Percentiles rank a stretch among this genome's conserved stretches.
phyloP scores from a whole-genome alignment of 2,888 invertebrate genomes.

The Germaria angustata region DNA sequence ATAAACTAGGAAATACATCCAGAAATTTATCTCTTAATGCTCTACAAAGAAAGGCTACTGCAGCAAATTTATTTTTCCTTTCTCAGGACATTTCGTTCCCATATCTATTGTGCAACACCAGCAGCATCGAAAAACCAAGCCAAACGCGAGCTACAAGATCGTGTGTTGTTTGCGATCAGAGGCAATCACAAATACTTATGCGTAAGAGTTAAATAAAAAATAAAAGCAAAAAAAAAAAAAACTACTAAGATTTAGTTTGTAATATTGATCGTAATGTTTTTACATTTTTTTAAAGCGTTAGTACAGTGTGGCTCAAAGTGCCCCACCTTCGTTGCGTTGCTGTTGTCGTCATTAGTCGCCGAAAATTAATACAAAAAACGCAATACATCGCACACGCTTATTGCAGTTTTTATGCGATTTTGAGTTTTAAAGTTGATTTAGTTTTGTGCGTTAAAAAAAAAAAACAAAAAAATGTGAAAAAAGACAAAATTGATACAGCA shows the following conservation, averaged over 20 bases:
- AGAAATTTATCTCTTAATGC: too few species aligned
- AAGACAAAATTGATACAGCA: slow-evolving; percentile 43
- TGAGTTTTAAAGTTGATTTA: slow-evolving; percentile 44
- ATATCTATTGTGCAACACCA: slow-evolving; percentile 33
- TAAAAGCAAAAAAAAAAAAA: too few species aligned
- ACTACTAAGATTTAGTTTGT: slow-evolving; percentile 51
- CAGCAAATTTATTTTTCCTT: background rate
- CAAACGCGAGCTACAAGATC: slow-evolving; percentile 46
- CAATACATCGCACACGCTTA: slow-evolving; percentile 33
- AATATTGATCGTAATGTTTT: slow-evolving; percentile 56
- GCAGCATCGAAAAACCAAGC: slow-evolving; percentile 20
- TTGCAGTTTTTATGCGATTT: slow-evolving; percentile 51
- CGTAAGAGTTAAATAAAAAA: slow-evolving; percentile 59
- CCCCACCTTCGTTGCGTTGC: slow-evolving; percentile 67
- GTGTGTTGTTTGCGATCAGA: slow-evolving; percentile 57
- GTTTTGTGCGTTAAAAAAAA: slow-evolving; percentile 30
- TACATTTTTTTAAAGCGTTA: slow-evolving; percentile 39
- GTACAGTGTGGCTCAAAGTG: slow-evolving; percentile 53
- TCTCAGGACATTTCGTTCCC: background rate
- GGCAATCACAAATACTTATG: slow-evolving; percentile 64
- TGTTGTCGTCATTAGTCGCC: slow-evolving; percentile 54
- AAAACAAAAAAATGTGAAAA: background rate
- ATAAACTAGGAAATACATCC: background rate
- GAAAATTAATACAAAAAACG: slow-evolving; percentile 37
- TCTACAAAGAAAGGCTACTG: too few species aligned